Base-by-base conservation (phyloP, 2,113 vertebrate genomes). In the Limanda limanda region DNA sequence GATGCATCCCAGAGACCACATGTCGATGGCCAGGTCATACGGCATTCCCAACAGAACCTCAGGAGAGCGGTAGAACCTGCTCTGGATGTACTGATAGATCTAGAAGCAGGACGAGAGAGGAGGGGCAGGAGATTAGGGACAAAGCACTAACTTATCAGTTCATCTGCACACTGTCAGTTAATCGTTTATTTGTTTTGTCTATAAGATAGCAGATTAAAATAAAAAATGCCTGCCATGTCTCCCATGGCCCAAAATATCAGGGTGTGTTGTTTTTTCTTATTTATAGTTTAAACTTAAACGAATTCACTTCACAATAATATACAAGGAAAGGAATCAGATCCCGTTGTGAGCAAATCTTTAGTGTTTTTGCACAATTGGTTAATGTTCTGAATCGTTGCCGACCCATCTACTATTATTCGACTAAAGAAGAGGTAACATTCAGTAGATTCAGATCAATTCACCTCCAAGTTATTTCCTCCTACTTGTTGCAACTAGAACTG, bases 81-180 rank as follows among this genome's bases (percentile, higher is more conserved):
- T 98, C 94, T 98, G 97, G 91, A 97, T 98, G 86, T 98, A 98
- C 94, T 98, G 97, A 87, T 97, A 98, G 90, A 98, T 97, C 97
- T 97, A 75, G 68, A 68, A 57, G 54, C n/a, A 66, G 5, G 52
- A 66, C 5, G 0, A 71, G 12, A 65, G 1, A 1, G 13, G 4
- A 31, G 21, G 7, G 3, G 35, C 27, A 72, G 5, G 15, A 47
- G 9, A 5, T 27, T 4, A 67, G 45, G 24, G 5, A 40, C 4
- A 18, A 15, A 37, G 27, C 23, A 35, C 25, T 10, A 20, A 60
- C 5, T 24, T 6, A 18, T 18, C 12, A 10, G 31, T 47, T 47
- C 45, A 27, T 21, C 3, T 21, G 52, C n/a, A 13, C 40, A 11
- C 40, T 13, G 10, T 42, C 40, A 42, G 40, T 42, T 42, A 42